These are phyloP conservation scores for Actinostola sp. DNA, from an alignment of 92 coral and sea anemone genomes.

Conservation along the genomic window DNA sequence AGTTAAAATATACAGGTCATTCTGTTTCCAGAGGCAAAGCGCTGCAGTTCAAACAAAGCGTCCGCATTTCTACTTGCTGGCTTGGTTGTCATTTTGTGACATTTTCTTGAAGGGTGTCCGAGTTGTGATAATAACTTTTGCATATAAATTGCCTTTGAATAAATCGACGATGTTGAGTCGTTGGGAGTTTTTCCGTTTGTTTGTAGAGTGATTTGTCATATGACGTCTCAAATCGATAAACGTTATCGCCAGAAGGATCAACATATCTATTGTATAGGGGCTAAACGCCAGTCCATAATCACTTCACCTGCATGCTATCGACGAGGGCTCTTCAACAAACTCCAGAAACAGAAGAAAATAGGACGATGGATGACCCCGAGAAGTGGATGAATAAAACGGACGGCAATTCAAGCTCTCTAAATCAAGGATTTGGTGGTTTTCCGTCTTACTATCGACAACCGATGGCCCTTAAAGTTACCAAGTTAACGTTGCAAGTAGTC, in stretches of 20 bases:
- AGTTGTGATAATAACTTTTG: neutral
- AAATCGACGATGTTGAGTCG: neutral
- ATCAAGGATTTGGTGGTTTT: too few relatives aligned
- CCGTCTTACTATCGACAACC: slow-evolving; percentile 37
- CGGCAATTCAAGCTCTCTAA: too few relatives aligned
- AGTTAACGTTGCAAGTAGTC: slow-evolving; percentile 47
- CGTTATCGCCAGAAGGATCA: neutral
- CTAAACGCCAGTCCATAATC: too few relatives aligned
- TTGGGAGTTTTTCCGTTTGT: neutral
- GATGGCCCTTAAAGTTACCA: slow-evolving; percentile 42
- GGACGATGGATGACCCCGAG: too few relatives aligned
- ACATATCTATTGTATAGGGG: neutral
- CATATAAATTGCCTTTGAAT: neutral
- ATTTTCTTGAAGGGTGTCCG: neutral
- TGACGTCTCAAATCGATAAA: neutral
- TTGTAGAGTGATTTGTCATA: neutral
- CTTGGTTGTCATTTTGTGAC: slow-evolving; percentile 3
- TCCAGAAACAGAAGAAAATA: too few relatives aligned
- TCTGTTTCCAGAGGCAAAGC: too few relatives aligned
- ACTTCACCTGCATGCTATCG: too few relatives aligned
- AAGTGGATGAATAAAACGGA: too few relatives aligned
- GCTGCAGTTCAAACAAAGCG: too few relatives aligned
- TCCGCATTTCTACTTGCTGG: neutral
- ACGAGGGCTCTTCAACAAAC: too few relatives aligned
- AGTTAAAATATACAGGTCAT: too few relatives aligned